Base-by-base conservation (phyloP, 2,888 invertebrate genomes). In the Scaptomyza tumidula region DNA sequence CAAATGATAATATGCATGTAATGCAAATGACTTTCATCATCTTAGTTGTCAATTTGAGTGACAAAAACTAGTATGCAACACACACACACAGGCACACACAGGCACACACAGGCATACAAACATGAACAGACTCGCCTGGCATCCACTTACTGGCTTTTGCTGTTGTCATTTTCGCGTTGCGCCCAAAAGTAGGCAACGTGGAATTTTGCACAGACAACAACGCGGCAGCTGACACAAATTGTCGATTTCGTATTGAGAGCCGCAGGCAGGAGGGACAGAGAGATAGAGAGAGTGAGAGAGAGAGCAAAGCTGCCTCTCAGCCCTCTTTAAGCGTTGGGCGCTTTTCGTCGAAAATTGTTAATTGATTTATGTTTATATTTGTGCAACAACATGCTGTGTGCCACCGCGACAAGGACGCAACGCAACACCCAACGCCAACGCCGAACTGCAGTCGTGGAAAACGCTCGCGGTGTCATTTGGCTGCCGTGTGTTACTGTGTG, bases 281-380 rank as follows among this genome's bases (percentile, higher is more conserved):
- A 70, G 53, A 33, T 6, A 37, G 37, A n/a, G 39, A 58, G 75
- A 58, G 59, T 6, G 14, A 58, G 75, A 55, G 59, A 7, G 3
- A 37, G n/a, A 14, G 37, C 37, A n/a, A 6, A n/a, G 7, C n/a
- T 6, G n/a, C 6, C 39, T 14, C 14, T 35, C 57, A 3, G 14
- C 9, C 39, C 45, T 43, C 46, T 41, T 31, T 45, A 44, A n/a
- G 50, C 39, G 27, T 6, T 29, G 41, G 43, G 29, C 37, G 62
- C 41, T 39, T 37, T 37, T 33, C 64, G 74, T 63, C 64, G 62
- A 78, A 41, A 83, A 83, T 80, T 88, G 86, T 83, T 88, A 85
- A 85, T 85, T 85, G 85, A 85, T 85, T 85, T 88, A 88, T 85
- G 85, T 85, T 88, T 85, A 88, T 88, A 85, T 85, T 85, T 85